Percentiles rank a stretch among this genome's conserved stretches.
Evolutionary conservation across 2,797 vertebrate genomes (phyloP).

Genomic region (Hemibagrus guttatus): DNA sequence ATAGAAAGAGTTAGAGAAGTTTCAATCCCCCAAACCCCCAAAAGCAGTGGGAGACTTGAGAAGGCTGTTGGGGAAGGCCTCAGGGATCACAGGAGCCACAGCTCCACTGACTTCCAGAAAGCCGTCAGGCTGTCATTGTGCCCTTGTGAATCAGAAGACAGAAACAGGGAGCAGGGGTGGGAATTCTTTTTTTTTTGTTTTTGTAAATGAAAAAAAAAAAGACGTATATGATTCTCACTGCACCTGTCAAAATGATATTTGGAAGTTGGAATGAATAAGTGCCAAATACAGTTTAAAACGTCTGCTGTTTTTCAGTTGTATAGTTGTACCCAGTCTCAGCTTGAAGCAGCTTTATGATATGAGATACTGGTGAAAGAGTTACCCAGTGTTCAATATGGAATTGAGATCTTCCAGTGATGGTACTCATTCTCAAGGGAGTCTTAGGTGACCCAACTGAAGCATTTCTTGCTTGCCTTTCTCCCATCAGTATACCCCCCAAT

Average conservation of each 20-base stretch:
- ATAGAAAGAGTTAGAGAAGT: conserved; percentile 65
- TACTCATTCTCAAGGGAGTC: conserved; percentile 69
- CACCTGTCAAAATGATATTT: conserved; percentile 10
- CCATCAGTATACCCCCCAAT: background rate
- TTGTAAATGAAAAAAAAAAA: background rate
- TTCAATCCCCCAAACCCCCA: conserved; percentile 59
- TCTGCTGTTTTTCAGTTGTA: background rate
- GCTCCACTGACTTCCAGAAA: conserved; percentile 73
- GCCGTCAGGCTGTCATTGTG: conserved; percentile 74
- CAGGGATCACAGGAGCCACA: conserved; percentile 65
- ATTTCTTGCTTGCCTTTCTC: conserved; percentile 4
- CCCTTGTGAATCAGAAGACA: conserved; percentile 64
- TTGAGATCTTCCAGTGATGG: conserved; percentile 64
- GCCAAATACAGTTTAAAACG: background rate
- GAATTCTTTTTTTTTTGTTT: background rate
- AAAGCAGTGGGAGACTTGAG: conserved; percentile 68
- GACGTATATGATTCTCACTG: background rate
- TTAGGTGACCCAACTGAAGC: conserved; percentile 67
- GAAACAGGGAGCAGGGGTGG: background rate
- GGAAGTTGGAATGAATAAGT: background rate
- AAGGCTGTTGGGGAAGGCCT: conserved; percentile 72
- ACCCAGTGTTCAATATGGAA: conserved; percentile 66
- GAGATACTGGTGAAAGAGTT: conserved; percentile 55
- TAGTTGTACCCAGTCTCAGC: background rate
- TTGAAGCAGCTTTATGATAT: background rate